Conservation (phyloP, 2,113 vertebrate species). For the Cottus gobio region DNA sequence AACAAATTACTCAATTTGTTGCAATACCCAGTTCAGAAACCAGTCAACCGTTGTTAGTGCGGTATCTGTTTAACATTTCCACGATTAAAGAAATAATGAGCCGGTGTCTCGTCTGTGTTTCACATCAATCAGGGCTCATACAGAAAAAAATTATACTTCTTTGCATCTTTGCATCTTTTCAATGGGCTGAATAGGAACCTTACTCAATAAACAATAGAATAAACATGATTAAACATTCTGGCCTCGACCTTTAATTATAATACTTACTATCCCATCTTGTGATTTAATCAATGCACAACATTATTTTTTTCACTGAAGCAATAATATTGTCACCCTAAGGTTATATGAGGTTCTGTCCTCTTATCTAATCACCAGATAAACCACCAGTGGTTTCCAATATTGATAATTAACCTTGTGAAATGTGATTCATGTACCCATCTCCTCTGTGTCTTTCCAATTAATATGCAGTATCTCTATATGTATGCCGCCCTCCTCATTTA, state of each 20-base stretch:
- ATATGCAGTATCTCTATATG: background rate
- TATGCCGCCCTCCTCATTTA: constrained; percentile 6
- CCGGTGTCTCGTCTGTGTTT: background rate
- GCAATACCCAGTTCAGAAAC: background rate
- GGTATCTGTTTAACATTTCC: constrained; percentile 8
- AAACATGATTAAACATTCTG: constrained; percentile 42
- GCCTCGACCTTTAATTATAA: constrained; percentile 38
- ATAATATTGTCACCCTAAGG: constrained; percentile 45
- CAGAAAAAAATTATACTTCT: background rate
- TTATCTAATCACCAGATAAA: constrained; percentile 49
- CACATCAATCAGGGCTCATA: constrained; percentile 23
- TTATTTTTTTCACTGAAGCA: constrained; percentile 42
- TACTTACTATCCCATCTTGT: constrained; percentile 9
- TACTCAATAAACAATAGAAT: constrained; percentile 31
- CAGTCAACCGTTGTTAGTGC: background rate
- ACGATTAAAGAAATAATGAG: constrained; percentile 36
- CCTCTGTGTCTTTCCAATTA: constrained; percentile 18
- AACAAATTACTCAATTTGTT: constrained; percentile 35
- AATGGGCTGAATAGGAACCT: constrained; percentile 6
- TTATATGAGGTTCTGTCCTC: constrained; percentile 32
- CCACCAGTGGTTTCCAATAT: constrained; percentile 54
- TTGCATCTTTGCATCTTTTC: background rate
- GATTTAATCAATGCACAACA: constrained; percentile 53
- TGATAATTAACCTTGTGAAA: constrained; percentile 59
- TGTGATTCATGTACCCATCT: constrained; percentile 17